Evolutionary conservation across 2,888 invertebrate species (phyloP), one percentile per base, ranked within the genome.

Genomic region (Cremastinae sp.): DNA sequence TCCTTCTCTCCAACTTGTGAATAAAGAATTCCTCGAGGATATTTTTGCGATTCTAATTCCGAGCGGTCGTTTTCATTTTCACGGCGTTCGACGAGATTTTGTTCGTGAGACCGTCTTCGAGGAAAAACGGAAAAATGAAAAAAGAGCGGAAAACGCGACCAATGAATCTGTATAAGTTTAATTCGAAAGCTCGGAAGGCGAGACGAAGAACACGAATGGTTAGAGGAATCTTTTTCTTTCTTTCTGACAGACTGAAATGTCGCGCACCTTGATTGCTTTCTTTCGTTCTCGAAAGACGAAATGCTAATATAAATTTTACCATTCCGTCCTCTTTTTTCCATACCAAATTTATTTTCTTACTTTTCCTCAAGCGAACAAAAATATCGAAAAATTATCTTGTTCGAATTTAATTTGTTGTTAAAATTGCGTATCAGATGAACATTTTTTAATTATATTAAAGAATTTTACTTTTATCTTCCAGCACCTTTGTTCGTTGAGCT

Each of bases 221-320:
- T 7, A 73, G 18, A 16, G 28, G 47, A 10, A 47, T 16, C 8
- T 35, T 16, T 65, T 20, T 65, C 55, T 35, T 68, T 28, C 28
- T 43, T 18, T 18, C 16, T 35, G 12, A 49, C 41, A 12, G 35
- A 47, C 49, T 64, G 69, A 51, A 64, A 55, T 45, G 47, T 58
- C 73, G 51, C 45, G 66, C 74, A 61, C 69, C 64, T 71, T 74
- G 74, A 79, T 79, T 79, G 76, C 79, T 74, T 79, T 79, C 71
- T 69, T 69, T 69, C 51, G 75, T 71, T 53, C 59, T 20, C 35
- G 53, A 14, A 47, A 51, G 22, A 53, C 53, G 20, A 59, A 71
- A 70, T 58, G 64, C 75, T 76, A 73, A 78, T 78, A 74, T 79
- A 68, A 79, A 78, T 79, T n/a, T n/a, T 78, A 76, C 76, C 74